Evolutionary conservation across 1,140 invertebrate genomes (phyloP).

Genomic region (Ceratoteleas bidentatus): DNA sequence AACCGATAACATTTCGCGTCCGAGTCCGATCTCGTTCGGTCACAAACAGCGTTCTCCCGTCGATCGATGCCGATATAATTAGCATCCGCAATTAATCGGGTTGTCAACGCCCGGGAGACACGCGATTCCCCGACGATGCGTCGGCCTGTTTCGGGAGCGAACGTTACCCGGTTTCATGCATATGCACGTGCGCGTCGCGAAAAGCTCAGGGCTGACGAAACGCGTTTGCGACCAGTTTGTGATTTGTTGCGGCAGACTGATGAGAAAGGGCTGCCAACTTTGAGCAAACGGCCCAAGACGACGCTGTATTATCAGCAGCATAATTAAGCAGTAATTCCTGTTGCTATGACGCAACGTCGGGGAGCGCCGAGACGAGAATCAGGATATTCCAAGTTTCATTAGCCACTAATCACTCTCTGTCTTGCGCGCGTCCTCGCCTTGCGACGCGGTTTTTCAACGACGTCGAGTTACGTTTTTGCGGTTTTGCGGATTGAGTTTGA

Average conservation of each 20-base stretch:
- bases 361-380: slow-evolving; percentile 63
- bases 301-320: slow-evolving; percentile 63
- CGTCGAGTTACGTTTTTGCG: background rate
- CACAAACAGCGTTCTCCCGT: background rate
- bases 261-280: too few species aligned
- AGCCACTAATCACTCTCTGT: slow-evolving; percentile 72
- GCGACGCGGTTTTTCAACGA: too few species aligned
- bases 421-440: slow-evolving; percentile 4
- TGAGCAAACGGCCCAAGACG: slow-evolving; percentile 12
- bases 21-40: too few species aligned
- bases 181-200: too few species aligned
- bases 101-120: slow-evolving; percentile 41
- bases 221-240: too few species aligned
- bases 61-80: slow-evolving; percentile 43
- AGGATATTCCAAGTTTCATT: slow-evolving; percentile 74
- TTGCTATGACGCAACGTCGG: slow-evolving; percentile 44
- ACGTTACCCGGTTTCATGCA: slow-evolving; percentile 47
- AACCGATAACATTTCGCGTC: too few species aligned
- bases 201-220: too few species aligned
- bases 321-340: slow-evolving; percentile 71
- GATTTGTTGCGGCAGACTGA: too few species aligned
- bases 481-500: too few species aligned
- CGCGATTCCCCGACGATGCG: slow-evolving; percentile 28
- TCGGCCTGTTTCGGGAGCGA: slow-evolving; percentile 3
- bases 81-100: slow-evolving; percentile 52